Percentiles rank a stretch among this genome's conserved stretches.
Evolutionary conservation across 2,888 invertebrate genomes (phyloP).

Genomic region (Dichetophora obliterata): DNA sequence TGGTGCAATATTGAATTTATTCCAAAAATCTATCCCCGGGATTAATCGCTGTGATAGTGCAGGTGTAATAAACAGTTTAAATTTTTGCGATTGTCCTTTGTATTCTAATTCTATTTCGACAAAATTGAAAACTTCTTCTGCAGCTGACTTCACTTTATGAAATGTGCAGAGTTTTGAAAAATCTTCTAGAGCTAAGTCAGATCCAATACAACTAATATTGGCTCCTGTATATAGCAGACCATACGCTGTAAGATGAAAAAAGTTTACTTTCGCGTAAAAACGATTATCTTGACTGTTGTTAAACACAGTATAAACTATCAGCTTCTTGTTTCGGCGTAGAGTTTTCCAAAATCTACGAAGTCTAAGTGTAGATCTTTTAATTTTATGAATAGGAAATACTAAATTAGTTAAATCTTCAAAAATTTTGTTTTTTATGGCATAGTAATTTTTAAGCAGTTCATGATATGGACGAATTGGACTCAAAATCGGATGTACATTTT

Average conservation of each 20-base stretch:
- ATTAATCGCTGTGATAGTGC: no score
- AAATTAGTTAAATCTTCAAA: background rate
- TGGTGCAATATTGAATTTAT: no score
- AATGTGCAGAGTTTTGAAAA: background rate
- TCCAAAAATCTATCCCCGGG: no score
- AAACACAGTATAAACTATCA: constrained; percentile 14
- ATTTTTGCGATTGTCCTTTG: no score
- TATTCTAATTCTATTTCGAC: no score
- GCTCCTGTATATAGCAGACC: background rate
- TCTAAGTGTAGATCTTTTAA: constrained; percentile 25
- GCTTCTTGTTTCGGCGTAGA: background rate
- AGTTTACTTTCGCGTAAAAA: background rate
- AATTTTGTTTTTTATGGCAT: background rate
- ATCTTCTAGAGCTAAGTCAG: background rate
- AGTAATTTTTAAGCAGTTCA: background rate
- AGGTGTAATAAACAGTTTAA: no score
- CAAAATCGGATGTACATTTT: background rate
- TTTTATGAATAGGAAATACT: background rate
- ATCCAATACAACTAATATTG: background rate
- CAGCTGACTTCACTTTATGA: background rate
- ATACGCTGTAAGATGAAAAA: background rate
- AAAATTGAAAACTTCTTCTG: no score
- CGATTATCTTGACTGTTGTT: background rate
- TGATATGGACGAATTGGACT: background rate
- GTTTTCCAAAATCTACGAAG: constrained; percentile 19